Evolutionary conservation across 2,888 invertebrate species (phyloP), one percentile per base, ranked within the genome.

Genomic region (Ochlodes sylvanus): DNA sequence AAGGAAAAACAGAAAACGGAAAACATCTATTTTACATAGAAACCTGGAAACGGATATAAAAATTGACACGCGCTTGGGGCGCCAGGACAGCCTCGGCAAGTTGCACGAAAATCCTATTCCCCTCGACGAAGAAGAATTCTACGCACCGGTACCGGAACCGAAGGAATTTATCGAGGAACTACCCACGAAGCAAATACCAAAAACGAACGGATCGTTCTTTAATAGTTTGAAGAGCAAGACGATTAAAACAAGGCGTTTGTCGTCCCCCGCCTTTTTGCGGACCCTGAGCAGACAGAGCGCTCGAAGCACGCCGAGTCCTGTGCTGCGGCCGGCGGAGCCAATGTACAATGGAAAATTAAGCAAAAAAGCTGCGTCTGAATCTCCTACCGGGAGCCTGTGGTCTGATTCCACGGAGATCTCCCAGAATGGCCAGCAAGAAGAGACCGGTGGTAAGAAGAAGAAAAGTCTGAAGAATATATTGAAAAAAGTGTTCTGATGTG

Each of bases 391-490:
- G 7, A 92, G 92, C 66, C 82, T 92, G 1, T 92, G 93, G 91
- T 94, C 93, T 0, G 90, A 93, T 57, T 90, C 92, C 0, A 93
- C 92, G 1, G 93, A 93, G 55, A 77, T 93, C 65, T 93, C 92
- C 0, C 88, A 88, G 42, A 89, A 87, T 69, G 89, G 90, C 17
- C 87, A 81, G 15, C 85, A 76, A 34, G 86, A 88, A 64, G 88
- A 85, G 63, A 83, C 78, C 66, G 79, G 79, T 66, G 80, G 83
- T 38, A 79, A 84, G 70, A 95, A 95, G 78, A 96, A 95, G 84
- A 95, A 95, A 80, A 94, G 96, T 79, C 94, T 97, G 74, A 97
- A 96, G 85, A 96, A 95, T 88, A 95, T 97, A 84, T 94, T 97
- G 82, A 96, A 95, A 78, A 97, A 96, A 94, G 95, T 97, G 83